Conservation (phyloP, 2,797 vertebrate species). For the Coccyzus lansbergi region DNA sequence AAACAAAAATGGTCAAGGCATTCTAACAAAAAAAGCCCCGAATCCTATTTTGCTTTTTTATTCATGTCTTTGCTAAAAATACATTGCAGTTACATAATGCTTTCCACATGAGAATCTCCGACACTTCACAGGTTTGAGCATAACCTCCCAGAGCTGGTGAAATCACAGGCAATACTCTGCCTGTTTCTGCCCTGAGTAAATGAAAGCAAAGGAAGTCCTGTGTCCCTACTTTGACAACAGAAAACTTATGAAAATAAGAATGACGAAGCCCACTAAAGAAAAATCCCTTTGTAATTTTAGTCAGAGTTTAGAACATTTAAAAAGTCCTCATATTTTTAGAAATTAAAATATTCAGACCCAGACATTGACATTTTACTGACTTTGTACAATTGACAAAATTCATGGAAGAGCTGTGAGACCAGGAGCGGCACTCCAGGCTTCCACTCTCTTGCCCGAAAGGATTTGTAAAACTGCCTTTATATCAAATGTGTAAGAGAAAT, state of each 20-base stretch:
- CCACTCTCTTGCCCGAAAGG: background rate
- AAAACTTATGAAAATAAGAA: background rate
- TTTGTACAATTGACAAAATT: background rate
- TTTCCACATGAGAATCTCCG: background rate
- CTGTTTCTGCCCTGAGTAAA: background rate
- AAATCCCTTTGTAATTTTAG: background rate
- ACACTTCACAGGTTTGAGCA: background rate
- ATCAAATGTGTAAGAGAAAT: constrained; percentile 5
- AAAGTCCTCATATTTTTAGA: background rate
- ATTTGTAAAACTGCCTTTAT: background rate
- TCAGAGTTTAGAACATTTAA: background rate
- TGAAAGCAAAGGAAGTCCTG: background rate
- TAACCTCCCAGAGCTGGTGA: background rate
- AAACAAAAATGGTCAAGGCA: background rate
- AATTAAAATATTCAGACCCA: background rate
- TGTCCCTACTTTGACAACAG: background rate
- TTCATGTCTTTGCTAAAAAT: background rate
- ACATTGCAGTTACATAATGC: background rate
- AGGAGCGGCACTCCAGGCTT: background rate
- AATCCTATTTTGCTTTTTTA: background rate
- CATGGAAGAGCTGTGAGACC: background rate
- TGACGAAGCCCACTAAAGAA: background rate
- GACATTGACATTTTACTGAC: background rate
- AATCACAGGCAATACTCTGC: background rate
- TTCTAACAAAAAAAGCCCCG: background rate